Percentiles rank a stretch among this genome's conserved stretches.
Conservation (phyloP, 2,797 vertebrate genomes). For the Pseudochirops corinnae region DNA sequence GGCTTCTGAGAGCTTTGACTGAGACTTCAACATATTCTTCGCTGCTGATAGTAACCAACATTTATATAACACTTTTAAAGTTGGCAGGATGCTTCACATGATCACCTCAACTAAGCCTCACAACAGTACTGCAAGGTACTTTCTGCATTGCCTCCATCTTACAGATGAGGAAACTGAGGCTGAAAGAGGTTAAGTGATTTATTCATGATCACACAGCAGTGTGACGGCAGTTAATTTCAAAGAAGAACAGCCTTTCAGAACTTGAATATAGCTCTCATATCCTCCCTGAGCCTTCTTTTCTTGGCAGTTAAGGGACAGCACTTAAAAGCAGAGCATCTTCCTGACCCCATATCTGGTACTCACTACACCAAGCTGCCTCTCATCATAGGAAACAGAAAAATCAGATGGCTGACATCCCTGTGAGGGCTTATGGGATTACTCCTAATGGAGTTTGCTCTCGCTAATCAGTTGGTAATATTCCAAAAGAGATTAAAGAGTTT, state of each 20-base stretch:
- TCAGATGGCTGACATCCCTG: neutral
- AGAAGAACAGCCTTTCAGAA: too few species aligned
- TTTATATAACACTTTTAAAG: neutral
- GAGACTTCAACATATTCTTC: neutral
- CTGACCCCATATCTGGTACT: neutral
- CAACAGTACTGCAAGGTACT: neutral
- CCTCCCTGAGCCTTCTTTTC: too few species aligned
- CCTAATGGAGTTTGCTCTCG: neutral
- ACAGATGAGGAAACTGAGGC: neutral
- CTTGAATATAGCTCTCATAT: neutral
- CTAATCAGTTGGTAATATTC: neutral
- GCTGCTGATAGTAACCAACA: neutral
- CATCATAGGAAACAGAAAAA: neutral
- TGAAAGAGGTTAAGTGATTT: neutral
- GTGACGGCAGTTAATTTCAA: too few species aligned
- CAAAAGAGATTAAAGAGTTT: conserved; percentile 26
- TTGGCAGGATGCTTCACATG: neutral
- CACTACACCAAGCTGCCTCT: neutral
- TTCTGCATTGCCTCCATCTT: neutral
- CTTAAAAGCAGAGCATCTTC: neutral
- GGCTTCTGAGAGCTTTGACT: neutral
- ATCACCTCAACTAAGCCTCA: neutral
- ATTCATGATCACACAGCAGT: neutral
- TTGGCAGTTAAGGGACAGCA: too few species aligned
- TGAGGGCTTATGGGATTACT: neutral